Evolutionary conservation across 2,888 invertebrate species (phyloP), one percentile per base, ranked within the genome.

Genomic region (Cantharis lateralis): DNA sequence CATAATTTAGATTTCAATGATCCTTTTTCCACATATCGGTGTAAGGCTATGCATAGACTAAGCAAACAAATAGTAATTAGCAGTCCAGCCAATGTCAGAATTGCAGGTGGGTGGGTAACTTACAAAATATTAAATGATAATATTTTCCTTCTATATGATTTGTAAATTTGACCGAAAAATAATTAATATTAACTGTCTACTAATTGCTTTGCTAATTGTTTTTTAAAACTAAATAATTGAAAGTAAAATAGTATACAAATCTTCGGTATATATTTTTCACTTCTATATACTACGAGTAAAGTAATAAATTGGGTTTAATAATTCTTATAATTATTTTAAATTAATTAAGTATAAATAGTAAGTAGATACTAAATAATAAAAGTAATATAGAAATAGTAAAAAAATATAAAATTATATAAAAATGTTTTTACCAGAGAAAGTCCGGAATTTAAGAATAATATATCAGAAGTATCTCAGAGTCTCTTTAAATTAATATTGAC

Each of bases 1-100:
- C 93, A 94, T 89, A 93, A 93, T 87, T 89, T 94, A 83, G 93
- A 94, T 86, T 93, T 92, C 87, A 93, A 91, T 87, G 94, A 94
- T 87, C 93, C 93, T 87, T 93, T 92, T 87, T 92, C 92, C 78
- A 90, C 92, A 76, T 94, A 93, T 88, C 91, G 93, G 83, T 94
- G 94, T 86, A 91, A 93, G 82, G 93, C 93, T 81, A 93, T 93
- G 91, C 93, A 94, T 87, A 90, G 93, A 78, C 90, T 94, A 75
- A 94, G 94, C 83, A 90, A 92, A 84, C 92, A 93, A 87, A 92
- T 93, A 76, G 92, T 93, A 80, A 91, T 92, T 81, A 93, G 93
- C 85, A 91, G 91, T 77, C 90, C 93, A 77, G 93, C 93, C 70
- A 93, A 92, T 85, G 91, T 94, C 80, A 89, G 93, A 85, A 92